Conservation (phyloP, 2,797 vertebrate genomes). For the Apodemus agrarius region DNA sequence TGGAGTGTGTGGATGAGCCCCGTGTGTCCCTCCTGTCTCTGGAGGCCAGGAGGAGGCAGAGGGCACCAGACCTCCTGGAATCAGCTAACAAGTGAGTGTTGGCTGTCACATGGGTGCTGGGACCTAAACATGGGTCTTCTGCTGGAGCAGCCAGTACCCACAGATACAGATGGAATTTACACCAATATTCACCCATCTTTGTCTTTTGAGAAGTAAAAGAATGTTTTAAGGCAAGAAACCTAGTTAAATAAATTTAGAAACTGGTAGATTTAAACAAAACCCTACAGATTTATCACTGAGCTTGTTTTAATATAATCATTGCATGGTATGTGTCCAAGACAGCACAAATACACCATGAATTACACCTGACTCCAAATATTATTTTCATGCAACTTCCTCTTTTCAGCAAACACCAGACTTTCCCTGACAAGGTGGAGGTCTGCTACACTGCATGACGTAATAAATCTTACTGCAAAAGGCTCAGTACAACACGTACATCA, state of each 20-base stretch:
- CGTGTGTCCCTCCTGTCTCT: too few species aligned
- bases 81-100: neutral
- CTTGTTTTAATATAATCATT: neutral
- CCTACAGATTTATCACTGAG: neutral
- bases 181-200: slow-evolving; percentile 32
- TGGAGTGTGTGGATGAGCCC: too few species aligned
- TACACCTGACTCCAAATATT: neutral
- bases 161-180: neutral
- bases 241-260: slow-evolving; percentile 59
- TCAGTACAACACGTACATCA: neutral
- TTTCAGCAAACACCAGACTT: neutral
- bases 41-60: neutral
- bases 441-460: neutral
- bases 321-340: neutral
- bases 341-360: neutral
- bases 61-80: neutral
- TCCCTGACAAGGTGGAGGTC: neutral
- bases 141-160: neutral
- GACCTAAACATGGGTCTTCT: neutral
- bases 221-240: slow-evolving; percentile 10
- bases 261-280: neutral
- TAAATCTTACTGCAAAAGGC: neutral
- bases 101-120: too few species aligned
- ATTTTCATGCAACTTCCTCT: neutral
- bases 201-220: slow-evolving; percentile 39